Evolutionary conservation across 2,113 vertebrate genomes (phyloP).

Genomic region (Pseudorhombus dupliciocellatus): DNA sequence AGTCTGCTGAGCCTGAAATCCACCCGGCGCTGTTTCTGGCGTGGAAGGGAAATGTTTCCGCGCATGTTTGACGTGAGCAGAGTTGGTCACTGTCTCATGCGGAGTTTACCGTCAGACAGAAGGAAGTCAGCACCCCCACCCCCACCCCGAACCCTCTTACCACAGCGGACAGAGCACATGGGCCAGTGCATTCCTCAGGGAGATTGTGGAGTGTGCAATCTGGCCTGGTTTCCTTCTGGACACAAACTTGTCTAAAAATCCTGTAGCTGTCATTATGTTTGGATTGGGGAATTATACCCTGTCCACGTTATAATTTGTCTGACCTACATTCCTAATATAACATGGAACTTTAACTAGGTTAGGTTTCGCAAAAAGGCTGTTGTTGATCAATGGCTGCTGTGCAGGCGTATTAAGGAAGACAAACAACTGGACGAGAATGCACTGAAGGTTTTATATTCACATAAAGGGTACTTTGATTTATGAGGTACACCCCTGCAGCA

Average conservation of each 20-base stretch:
- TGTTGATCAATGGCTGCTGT: not conserved
- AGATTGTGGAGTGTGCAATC: slow-evolving; percentile 56
- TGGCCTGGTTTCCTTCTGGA: slow-evolving; percentile 59
- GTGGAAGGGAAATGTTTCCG: slow-evolving; percentile 42
- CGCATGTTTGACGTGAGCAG: slow-evolving; percentile 48
- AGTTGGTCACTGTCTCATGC: slow-evolving; percentile 58
- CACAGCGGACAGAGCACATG: slow-evolving; percentile 48
- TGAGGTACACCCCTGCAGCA: not conserved
- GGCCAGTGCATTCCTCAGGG: slow-evolving; percentile 63
- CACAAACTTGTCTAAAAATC: slow-evolving; percentile 47
- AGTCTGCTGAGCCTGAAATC: slow-evolving; percentile 51
- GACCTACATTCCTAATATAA: slow-evolving; percentile 40
- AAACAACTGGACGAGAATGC: not conserved
- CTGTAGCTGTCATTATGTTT: slow-evolving; percentile 61
- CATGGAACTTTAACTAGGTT: slow-evolving; percentile 18
- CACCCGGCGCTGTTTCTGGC: slow-evolving; percentile 26
- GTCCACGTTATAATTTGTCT: slow-evolving; percentile 52
- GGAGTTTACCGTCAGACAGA: slow-evolving; percentile 40
- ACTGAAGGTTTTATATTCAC: not conserved
- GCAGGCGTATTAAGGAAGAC: not conserved
- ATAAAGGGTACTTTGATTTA: not conserved
- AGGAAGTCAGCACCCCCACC: not conserved
- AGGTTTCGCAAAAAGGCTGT: slow-evolving; percentile 15
- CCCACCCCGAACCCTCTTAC: slow-evolving; percentile 39
- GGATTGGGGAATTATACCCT: slow-evolving; percentile 41